Evolutionary conservation across 2,888 invertebrate genomes (phyloP), one percentile per base, ranked within the genome.

Genomic region (Piscicola geometra): DNA sequence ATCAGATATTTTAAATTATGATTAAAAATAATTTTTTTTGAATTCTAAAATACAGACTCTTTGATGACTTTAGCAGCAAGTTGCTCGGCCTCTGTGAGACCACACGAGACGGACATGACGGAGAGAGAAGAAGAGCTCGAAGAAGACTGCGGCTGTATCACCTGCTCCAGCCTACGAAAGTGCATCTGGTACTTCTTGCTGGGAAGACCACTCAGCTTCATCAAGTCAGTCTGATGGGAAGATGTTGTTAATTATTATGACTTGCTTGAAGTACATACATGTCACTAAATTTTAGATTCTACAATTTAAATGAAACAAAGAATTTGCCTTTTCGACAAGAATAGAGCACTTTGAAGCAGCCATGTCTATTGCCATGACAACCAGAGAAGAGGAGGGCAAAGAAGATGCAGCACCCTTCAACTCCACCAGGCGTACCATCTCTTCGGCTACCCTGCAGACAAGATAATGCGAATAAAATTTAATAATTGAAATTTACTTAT

Each of bases 311-410:
- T 18, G 9, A n/a, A n/a, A 25, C 5, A 56, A 25, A 56, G 9
- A 3, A 18, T 21, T 18, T 56, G 25, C 60, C 60, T 56, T 56
- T 18, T 56, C 60, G 3, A 56, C 60, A 25, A 25, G 5, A 5
- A 56, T 21, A 5, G 60, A 56, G 25, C 12, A 56, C n/a, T 56
- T 56, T 21, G n/a, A 18, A 18, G 60, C 21, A 56, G 60, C 60
- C 21, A 56, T 56, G 60, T 56, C n/a, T 25, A 56, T 18, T 25
- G 60, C 60, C 60, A 56, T 56, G 60, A 56, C 60, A 21, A 56
- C 60, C 5, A 56, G 25, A 18, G 25, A 5, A 56, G 60, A 56
- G 3, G 60, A 56, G 3, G 60, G 25, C 60, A 56, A 56, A 5
- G 60, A 56, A 56, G 60, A 56, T 56, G 5, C n/a, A 18, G 5